Percentiles rank a stretch among this genome's conserved stretches.
phyloP scores from a whole-genome alignment of 2,797 vertebrate species.

The Gouania willdenowi region DNA sequence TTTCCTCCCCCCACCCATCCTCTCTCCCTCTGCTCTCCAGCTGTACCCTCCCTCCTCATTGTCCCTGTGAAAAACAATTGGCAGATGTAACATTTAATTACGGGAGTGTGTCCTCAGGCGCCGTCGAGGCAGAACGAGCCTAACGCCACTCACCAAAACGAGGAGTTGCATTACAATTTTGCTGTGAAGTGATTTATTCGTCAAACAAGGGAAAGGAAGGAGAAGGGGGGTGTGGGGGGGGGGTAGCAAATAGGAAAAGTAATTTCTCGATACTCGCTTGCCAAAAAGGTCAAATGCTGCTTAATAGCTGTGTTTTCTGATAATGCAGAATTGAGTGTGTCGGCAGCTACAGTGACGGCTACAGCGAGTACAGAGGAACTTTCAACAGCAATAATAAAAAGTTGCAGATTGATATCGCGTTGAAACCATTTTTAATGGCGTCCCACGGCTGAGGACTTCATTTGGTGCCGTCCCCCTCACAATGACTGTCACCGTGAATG shows the following conservation, averaged over 20 bases:
- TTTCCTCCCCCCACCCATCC: constrained; percentile 36
- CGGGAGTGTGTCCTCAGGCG: constrained; percentile 73
- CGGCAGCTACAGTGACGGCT: constrained; percentile 16
- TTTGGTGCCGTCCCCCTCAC: constrained; percentile 55
- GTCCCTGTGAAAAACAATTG: constrained; percentile 78
- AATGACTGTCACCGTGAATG: constrained; percentile 59
- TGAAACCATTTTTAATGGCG: constrained; percentile 70
- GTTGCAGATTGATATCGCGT: constrained; percentile 79
- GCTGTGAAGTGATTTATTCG: constrained; percentile 69
- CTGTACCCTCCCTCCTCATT: constrained; percentile 54
- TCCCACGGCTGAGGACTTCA: constrained; percentile 74
- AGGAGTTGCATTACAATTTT: constrained; percentile 78
- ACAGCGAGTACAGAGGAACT: background rate
- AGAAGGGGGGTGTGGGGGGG: background rate
- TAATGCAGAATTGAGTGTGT: constrained; percentile 64
- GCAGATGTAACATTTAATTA: constrained; percentile 83
- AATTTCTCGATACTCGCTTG: constrained; percentile 73
- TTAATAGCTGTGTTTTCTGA: constrained; percentile 83
- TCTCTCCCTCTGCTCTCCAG: constrained; percentile 38
- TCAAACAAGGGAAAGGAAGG: constrained; percentile 45
- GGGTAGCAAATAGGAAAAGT: constrained; percentile 56
- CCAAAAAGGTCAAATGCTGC: constrained; percentile 84
- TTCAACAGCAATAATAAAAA: constrained; percentile 80
- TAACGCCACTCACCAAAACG: constrained; percentile 67
- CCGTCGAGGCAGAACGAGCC: constrained; percentile 60